Evolutionary conservation across 2,888 invertebrate genomes (phyloP), one percentile per base, ranked within the genome.

Genomic region (Heliconius aoede): DNA sequence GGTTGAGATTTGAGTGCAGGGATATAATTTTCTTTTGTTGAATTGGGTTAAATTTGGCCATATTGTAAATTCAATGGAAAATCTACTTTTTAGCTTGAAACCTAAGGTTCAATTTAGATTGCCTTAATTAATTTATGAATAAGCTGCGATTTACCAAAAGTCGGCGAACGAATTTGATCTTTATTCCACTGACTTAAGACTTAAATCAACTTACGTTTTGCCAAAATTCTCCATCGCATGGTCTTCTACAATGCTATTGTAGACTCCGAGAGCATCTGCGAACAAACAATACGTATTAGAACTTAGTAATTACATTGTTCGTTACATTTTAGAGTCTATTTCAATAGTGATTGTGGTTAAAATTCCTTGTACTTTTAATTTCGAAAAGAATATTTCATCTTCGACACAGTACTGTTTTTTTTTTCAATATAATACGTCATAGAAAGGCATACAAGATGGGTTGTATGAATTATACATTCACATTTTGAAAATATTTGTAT

Each of bases 221-320:
- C 65, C 79, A 55, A 82, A 76, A 81, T 85, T 82, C 81, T 83
- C 83, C 80, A 77, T 76, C 61, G 73, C 81, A 74, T 82, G 81
- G 82, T 82, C 83, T 83, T 85, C 86, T 83, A 86, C 85, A 85
- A 84, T 83, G 83, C 84, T 86, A 85, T 84, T 85, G 84, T 83
- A 82, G 85, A 88, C 88, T 85, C 87, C 84, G 81, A 87, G 84
- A 79, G 90, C 88, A 87, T 90, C 92, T 92, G 92, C 82, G 86
- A 88, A 88, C 85, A 87, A 89, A 88, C 84, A 88, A 82, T 77
- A 75, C 74, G 74, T 78, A 77, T 80, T 80, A 80, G 76, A 71
- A 80, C 40, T 61, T 76, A 74, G 76, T 79, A 78, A 79, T 79
- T 78, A 79, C 69, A 78, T 78, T 76, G 76, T 79, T 76, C 76